Base-by-base conservation (phyloP, 2,888 invertebrate species). In the Deilephila elpenor region DNA sequence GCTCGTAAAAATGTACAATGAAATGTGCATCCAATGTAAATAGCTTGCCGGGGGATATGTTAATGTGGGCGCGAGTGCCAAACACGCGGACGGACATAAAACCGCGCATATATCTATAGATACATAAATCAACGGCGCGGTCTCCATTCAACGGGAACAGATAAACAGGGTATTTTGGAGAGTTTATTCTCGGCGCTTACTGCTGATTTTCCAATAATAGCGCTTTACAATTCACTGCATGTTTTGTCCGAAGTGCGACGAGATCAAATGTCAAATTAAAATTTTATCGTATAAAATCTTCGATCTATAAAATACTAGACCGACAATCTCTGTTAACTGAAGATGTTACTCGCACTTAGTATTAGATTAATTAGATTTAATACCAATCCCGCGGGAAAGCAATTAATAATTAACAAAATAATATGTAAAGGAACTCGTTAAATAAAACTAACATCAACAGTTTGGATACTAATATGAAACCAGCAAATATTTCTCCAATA, bases 111-210 rank as follows among this genome's bases (percentile, higher is more conserved):
- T 78, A n/a, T 34, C 20, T 19, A 19, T 25, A 25, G 25, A 25
- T 71, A 75, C 77, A 82, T 84, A 84, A 82, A 83, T 84, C 82
- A 84, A 82, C 83, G 80, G 79, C 83, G 80, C 80, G 82, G 82
- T 84, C 78, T 75, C 71, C 78, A 79, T 83, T 79, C 79, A 79
- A 73, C 75, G 74, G 25, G 67, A 71, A 62, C 74, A 80, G 80
- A 83, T 85, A 85, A 85, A 86, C 85, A 86, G 71, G 70, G 75
- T 86, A 83, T 83, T 86, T 85, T 83, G 78, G 79, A 81, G 71
- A 59, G 76, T 75, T 77, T 86, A 86, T 87, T 87, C 83, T 83
- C 70, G 80, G 83, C 76, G 76, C 73, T 82, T 82, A 81, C 80
- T 76, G 76, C 75, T 78, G 70, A 64, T 70, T 71, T n/a, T 67